A percentile compares a stretch with the other conserved stretches of the same genome.
Evolutionary conservation across 2,113 vertebrate genomes (phyloP).

Genomic region (Malurus elegans): DNA sequence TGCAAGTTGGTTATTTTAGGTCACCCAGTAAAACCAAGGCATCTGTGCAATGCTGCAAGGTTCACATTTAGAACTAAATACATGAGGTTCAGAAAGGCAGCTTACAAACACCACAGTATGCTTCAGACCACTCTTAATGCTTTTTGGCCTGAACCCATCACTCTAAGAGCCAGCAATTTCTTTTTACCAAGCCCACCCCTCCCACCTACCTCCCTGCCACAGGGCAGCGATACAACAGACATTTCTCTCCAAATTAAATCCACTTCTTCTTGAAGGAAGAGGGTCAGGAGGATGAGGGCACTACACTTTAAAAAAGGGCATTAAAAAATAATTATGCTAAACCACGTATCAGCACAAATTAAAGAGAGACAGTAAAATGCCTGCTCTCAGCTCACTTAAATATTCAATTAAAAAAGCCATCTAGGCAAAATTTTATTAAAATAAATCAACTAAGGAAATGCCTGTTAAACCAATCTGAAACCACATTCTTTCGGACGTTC

Average conservation of each 20-base stretch:
- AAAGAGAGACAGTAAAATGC: slow-evolving; percentile 3
- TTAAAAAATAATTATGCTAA: slow-evolving; percentile 46
- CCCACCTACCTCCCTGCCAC: not conserved
- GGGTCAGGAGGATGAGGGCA: slow-evolving; percentile 7
- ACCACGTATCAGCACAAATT: not conserved
- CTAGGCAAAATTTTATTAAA: not conserved
- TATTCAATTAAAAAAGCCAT: slow-evolving; percentile 27
- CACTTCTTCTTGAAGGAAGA: not conserved
- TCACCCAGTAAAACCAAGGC: not conserved
- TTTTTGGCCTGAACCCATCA: not conserved
- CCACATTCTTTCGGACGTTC: not conserved
- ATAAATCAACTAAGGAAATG: not conserved
- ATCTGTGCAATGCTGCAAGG: not conserved
- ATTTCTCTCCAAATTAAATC: not conserved
- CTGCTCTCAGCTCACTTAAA: not conserved
- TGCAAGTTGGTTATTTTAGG: not conserved
- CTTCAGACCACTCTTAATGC: not conserved
- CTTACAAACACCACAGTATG: not conserved
- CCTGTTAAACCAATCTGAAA: not conserved
- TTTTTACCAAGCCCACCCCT: not conserved
- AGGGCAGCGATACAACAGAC: not conserved
- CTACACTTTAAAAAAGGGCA: not conserved
- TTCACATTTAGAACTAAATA: not conserved
- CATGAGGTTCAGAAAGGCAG: not conserved
- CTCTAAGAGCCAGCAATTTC: not conserved